A percentile compares a stretch with the other conserved stretches of the same genome.
These are phyloP conservation scores for Alectoris magna DNA, from an alignment of 2,797 vertebrate species.

Conservation along the genomic window DNA sequence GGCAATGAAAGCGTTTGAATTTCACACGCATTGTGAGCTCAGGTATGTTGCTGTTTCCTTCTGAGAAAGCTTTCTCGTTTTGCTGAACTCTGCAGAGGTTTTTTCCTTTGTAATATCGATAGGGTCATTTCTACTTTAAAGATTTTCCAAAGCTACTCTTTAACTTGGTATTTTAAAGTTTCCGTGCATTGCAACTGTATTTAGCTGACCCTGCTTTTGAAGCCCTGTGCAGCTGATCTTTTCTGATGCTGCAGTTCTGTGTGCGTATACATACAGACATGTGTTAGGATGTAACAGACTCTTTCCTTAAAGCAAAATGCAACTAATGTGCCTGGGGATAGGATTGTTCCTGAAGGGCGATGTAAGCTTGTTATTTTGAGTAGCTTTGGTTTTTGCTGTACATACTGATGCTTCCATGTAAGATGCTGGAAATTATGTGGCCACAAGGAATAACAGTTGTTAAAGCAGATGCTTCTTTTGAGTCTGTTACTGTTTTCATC, in stretches of 20 bases:
- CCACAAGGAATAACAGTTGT: background rate
- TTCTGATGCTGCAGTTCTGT: background rate
- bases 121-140: background rate
- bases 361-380: background rate
- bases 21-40: background rate
- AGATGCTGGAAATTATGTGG: background rate
- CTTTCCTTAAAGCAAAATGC: background rate
- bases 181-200: background rate
- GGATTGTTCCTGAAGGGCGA: background rate
- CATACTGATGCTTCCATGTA: background rate
- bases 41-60: background rate
- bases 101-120: background rate
- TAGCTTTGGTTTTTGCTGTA: background rate
- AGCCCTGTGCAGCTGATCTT: background rate
- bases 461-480: background rate
- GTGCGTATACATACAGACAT: accelerated
- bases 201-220: background rate
- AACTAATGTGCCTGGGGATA: background rate
- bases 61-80: background rate
- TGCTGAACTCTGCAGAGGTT: background rate
- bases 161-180: background rate
- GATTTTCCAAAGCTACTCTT: background rate
- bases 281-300: background rate
- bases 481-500: background rate
- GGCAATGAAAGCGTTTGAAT: background rate